Evolutionary conservation across 2,797 vertebrate genomes (phyloP).

Genomic region (Molossus molossus): DNA sequence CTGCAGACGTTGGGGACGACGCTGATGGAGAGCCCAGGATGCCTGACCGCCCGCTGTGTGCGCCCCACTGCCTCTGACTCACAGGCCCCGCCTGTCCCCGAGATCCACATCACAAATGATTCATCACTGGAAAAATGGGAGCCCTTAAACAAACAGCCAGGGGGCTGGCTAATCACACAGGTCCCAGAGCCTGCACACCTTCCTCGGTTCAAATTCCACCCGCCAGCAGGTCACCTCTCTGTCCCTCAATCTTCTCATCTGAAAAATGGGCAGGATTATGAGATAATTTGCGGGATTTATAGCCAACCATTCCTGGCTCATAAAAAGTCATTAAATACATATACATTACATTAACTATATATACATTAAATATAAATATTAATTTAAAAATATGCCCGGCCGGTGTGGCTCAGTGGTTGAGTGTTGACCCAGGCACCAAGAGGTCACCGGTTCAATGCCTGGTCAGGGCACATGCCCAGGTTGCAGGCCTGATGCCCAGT

Average conservation of each 20-base stretch:
- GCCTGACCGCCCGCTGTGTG: fast-evolving
- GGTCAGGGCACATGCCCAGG: no score
- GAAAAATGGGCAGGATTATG: neutral
- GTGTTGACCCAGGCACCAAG: no score
- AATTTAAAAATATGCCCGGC: neutral
- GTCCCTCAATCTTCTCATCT: neutral
- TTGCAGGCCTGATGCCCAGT: no score
- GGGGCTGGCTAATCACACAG: fast-evolving
- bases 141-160: fast-evolving
- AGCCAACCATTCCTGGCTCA: neutral
- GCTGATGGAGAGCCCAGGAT: fast-evolving
- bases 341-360: no score
- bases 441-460: no score
- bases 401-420: no score
- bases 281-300: neutral
- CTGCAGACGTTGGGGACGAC: neutral
- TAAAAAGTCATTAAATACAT: neutral
- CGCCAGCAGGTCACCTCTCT: neutral
- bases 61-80: neutral
- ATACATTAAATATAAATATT: neutral
- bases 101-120: neutral
- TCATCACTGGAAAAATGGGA: neutral
- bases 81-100: neutral
- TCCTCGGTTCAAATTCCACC: neutral
- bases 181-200: neutral